These are phyloP conservation scores for Epinotia demarniana DNA, from an alignment of 2,888 invertebrate species.

Conservation along the genomic window DNA sequence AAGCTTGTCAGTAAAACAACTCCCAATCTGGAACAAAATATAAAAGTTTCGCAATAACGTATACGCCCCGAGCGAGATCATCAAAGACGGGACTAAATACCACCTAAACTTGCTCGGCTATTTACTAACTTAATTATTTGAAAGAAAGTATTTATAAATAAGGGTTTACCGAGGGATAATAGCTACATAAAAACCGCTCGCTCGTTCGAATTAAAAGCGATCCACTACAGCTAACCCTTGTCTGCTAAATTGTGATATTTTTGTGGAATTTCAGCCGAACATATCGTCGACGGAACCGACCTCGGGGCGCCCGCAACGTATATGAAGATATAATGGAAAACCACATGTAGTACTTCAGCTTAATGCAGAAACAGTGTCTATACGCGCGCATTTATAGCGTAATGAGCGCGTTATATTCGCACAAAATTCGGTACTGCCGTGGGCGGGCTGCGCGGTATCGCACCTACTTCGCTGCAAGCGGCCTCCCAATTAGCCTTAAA, in stretches of 20 bases:
- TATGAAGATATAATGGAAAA: constrained; percentile 47
- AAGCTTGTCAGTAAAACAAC: constrained; percentile 82
- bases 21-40: constrained; percentile 80
- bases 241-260: constrained; percentile 26
- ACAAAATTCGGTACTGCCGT: constrained; percentile 77
- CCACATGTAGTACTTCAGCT: constrained; percentile 66
- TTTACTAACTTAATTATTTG: constrained; percentile 54
- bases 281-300: constrained; percentile 6
- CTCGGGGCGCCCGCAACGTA: constrained; percentile 32
- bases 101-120: constrained; percentile 65
- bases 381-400: constrained; percentile 69
- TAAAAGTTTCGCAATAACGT: constrained; percentile 83
- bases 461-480: constrained; percentile 80
- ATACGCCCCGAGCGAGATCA: constrained; percentile 78
- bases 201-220: constrained; percentile 20
- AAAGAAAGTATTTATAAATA: constrained; percentile 57
- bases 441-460: constrained; percentile 75
- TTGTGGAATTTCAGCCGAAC: constrained; percentile 14
- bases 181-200: constrained; percentile 26
- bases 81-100: constrained; percentile 72
- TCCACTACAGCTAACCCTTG: constrained; percentile 18
- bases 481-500: constrained; percentile 84
- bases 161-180: constrained; percentile 53
- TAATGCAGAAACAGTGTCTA: constrained; percentile 81
- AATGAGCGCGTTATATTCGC: constrained; percentile 75